phyloP scores from a whole-genome alignment of 2,888 invertebrate genomes.

The Syrphus vitripennis region DNA sequence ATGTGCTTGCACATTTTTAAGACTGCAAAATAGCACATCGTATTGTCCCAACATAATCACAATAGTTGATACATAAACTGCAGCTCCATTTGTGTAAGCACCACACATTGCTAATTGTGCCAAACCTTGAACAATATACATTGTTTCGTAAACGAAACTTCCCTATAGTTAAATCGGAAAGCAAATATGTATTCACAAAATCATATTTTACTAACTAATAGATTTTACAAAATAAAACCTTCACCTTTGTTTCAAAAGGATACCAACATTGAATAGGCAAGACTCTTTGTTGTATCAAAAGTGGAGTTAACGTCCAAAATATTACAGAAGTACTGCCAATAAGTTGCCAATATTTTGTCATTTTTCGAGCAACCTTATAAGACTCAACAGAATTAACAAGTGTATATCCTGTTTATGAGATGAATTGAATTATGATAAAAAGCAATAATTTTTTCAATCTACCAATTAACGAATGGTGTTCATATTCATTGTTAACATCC shows the following conservation, averaged over 20 bases:
- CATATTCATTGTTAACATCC: conserved; percentile 67
- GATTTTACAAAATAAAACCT: conserved; percentile 2
- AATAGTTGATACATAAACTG: conserved; percentile 77
- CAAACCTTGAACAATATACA: conserved; percentile 74
- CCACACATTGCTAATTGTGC: conserved; percentile 75
- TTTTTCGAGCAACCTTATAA: neutral
- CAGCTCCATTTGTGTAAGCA: conserved; percentile 74
- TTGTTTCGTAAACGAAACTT: conserved; percentile 26
- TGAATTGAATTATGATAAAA: neutral
- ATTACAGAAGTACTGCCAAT: neutral
- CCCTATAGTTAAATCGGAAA: neutral
- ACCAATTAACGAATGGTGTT: neutral
- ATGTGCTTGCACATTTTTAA: conserved; percentile 77
- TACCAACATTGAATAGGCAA: conserved; percentile 78
- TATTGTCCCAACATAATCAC: conserved; percentile 76
- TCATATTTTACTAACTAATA: neutral
- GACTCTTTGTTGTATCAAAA: conserved; percentile 73
- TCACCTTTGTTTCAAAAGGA: conserved; percentile 77
- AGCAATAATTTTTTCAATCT: neutral
- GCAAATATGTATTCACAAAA: too few species aligned
- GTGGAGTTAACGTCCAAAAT: conserved; percentile 74
- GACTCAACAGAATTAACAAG: neutral
- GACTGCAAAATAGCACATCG: conserved; percentile 78
- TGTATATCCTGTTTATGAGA: neutral
- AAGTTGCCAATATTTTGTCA: neutral